These are phyloP conservation scores for Ganaspis brasiliensis DNA, from an alignment of 2,888 invertebrate species.

Conservation along the genomic window DNA sequence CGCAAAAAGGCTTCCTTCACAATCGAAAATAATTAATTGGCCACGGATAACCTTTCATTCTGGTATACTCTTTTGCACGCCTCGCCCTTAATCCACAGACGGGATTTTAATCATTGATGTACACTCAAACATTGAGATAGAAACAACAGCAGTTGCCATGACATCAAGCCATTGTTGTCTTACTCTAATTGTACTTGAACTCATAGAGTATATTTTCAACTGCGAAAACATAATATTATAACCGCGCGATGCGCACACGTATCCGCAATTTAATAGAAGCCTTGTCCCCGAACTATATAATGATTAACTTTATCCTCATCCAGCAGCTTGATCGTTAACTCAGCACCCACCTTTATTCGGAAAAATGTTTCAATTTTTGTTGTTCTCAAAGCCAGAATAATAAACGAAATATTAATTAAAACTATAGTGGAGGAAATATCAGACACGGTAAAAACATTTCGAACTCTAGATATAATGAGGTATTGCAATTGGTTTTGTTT, in stretches of 20 bases:
- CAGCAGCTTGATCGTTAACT: slow-evolving; percentile 23
- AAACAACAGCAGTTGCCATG: slow-evolving; percentile 57
- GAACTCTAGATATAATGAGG: slow-evolving; percentile 26
- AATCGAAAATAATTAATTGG: slow-evolving; percentile 68
- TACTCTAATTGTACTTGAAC: slow-evolving; percentile 48
- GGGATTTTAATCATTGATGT: slow-evolving; percentile 64
- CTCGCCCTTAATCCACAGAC: slow-evolving; percentile 59
- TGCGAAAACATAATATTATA: slow-evolving; percentile 34
- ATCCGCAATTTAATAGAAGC: slow-evolving; percentile 35
- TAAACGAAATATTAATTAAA: slow-evolving; percentile 42
- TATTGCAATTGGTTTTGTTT: background rate
- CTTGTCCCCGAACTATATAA: slow-evolving; percentile 41
- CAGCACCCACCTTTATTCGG: slow-evolving; percentile 20
- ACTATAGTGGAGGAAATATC: slow-evolving; percentile 21
- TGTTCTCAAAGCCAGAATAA: slow-evolving; percentile 27
- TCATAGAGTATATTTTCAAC: slow-evolving; percentile 16
- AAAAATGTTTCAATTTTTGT: slow-evolving; percentile 5
- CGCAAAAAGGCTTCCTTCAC: slow-evolving; percentile 60
- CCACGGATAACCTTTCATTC: slow-evolving; percentile 51
- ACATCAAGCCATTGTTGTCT: slow-evolving; percentile 56
- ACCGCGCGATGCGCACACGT: slow-evolving; percentile 22
- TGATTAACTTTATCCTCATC: slow-evolving; percentile 33
- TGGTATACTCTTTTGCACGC: slow-evolving; percentile 28
- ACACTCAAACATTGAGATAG: slow-evolving; percentile 57
- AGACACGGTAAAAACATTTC: slow-evolving; percentile 25